Percentiles rank a stretch among this genome's conserved stretches.
Evolutionary conservation across 2,888 invertebrate species (phyloP).

Genomic region (Steinernema hermaphroditum): DNA sequence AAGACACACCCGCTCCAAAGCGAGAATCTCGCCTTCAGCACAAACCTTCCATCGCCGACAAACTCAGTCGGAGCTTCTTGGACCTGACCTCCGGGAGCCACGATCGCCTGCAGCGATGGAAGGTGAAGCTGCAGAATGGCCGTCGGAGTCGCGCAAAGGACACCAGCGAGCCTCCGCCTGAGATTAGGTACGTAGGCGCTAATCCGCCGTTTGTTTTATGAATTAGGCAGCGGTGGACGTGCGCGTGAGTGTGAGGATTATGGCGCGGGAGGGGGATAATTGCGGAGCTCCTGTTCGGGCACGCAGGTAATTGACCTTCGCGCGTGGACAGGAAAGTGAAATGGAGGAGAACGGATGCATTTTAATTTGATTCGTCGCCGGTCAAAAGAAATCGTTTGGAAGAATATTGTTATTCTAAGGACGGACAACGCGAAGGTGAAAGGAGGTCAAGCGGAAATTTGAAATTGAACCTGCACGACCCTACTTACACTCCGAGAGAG

Average conservation of each 20-base stretch:
- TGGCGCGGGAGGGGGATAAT: background rate
- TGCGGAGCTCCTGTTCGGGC: slow-evolving; percentile 16
- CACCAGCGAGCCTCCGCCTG: slow-evolving; percentile 32
- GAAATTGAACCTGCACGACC: background rate
- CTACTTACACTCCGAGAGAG: no score
- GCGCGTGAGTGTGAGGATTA: background rate
- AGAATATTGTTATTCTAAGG: background rate
- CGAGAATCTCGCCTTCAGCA: slow-evolving; percentile 13
- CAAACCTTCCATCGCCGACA: slow-evolving; percentile 41
- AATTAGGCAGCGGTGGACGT: background rate
- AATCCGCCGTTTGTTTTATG: slow-evolving; percentile 13
- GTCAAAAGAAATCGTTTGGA: slow-evolving; percentile 7
- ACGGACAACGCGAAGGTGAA: background rate
- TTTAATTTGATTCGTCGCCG: slow-evolving; percentile 2
- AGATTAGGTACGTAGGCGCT: slow-evolving; percentile 19
- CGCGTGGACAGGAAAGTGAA: slow-evolving; percentile 7
- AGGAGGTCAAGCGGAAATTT: slow-evolving; percentile 4
- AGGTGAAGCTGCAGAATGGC: slow-evolving; percentile 44
- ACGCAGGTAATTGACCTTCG: slow-evolving; percentile 23
- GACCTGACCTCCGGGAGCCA: slow-evolving; percentile 45
- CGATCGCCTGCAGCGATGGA: slow-evolving; percentile 45
- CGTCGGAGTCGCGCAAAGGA: slow-evolving; percentile 20
- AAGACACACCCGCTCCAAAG: background rate
- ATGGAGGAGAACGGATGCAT: slow-evolving; percentile 21
- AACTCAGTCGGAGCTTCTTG: slow-evolving; percentile 44